Conservation (phyloP, 2,888 invertebrate species). For the Phaedon cochleariae region DNA sequence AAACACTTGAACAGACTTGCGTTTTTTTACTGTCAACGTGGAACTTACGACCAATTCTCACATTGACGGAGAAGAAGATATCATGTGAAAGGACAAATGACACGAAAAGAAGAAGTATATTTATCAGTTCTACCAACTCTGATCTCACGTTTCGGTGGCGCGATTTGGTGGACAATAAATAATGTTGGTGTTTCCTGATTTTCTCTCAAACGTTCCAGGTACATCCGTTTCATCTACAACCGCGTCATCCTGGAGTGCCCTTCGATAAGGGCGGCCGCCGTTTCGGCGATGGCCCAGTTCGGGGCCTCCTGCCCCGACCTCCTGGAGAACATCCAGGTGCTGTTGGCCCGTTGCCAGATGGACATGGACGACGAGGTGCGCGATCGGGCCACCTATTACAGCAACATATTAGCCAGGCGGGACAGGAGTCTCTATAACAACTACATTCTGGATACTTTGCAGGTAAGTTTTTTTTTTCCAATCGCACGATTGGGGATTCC, state of each 20-base stretch:
- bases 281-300: slow-evolving; percentile 96
- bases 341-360: slow-evolving; percentile 87
- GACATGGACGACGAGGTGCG: slow-evolving; percentile 99
- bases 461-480: slow-evolving; percentile 59
- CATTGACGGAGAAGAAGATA: too few species aligned
- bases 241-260: slow-evolving; percentile 96
- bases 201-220: slow-evolving; percentile 60
- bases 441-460: slow-evolving; percentile 78
- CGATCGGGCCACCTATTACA: slow-evolving; percentile 96
- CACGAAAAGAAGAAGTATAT: too few species aligned
- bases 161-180: too few species aligned
- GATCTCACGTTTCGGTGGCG: too few species aligned
- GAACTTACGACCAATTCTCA: too few species aligned
- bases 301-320: slow-evolving; percentile 94
- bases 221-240: slow-evolving; percentile 87
- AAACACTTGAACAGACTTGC: too few species aligned
- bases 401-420: slow-evolving; percentile 79
- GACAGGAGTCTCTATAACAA: slow-evolving; percentile 77
- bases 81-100: too few species aligned
- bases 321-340: slow-evolving; percentile 82
- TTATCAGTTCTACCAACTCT: too few species aligned
- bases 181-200: not conserved
- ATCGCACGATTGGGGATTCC: too few species aligned
- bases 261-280: slow-evolving; percentile 95
- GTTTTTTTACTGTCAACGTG: too few species aligned